Percentiles rank a stretch among this genome's conserved stretches.
These are phyloP conservation scores for Mamestra brassicae DNA, from an alignment of 2,888 invertebrate species.

Conservation along the genomic window DNA sequence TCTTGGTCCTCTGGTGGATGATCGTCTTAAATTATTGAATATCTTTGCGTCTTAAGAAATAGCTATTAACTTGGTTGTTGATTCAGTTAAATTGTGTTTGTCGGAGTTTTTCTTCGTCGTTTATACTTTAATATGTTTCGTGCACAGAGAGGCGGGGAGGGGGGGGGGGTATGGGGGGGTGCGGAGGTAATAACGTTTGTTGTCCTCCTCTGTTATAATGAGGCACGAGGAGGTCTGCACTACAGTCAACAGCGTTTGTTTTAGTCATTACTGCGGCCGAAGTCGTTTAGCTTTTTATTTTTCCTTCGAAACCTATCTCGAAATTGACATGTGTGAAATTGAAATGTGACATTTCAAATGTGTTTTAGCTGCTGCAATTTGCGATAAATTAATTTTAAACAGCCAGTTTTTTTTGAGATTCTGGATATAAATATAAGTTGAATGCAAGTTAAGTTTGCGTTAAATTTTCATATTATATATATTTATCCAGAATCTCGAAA, in stretches of 20 bases:
- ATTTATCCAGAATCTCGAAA: no score
- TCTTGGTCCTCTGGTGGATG: slow-evolving; percentile 9
- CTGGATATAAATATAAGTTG: no score
- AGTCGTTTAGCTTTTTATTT: neutral
- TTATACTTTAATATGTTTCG: slow-evolving; percentile 46
- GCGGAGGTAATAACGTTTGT: slow-evolving; percentile 38
- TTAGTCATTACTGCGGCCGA: neutral
- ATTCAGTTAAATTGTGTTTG: slow-evolving; percentile 71
- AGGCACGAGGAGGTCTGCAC: slow-evolving; percentile 1
- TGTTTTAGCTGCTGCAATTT: no score
- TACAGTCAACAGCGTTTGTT: neutral
- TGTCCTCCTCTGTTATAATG: slow-evolving; percentile 24
- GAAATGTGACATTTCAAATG: neutral
- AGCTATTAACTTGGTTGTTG: slow-evolving; percentile 64
- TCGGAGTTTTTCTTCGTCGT: slow-evolving; percentile 34
- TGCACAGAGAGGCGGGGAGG: slow-evolving; percentile 8
- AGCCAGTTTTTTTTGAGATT: neutral
- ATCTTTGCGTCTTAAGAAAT: slow-evolving; percentile 60
- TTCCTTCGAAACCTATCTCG: no score
- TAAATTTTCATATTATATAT: no score
- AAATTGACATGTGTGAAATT: no score
- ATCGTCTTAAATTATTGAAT: slow-evolving; percentile 59
- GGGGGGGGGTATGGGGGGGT: neutral
- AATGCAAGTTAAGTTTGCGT: no score
- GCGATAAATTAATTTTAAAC: neutral